phyloP scores from a whole-genome alignment of 2,797 vertebrate species.

The Bryconaethiops microstoma region DNA sequence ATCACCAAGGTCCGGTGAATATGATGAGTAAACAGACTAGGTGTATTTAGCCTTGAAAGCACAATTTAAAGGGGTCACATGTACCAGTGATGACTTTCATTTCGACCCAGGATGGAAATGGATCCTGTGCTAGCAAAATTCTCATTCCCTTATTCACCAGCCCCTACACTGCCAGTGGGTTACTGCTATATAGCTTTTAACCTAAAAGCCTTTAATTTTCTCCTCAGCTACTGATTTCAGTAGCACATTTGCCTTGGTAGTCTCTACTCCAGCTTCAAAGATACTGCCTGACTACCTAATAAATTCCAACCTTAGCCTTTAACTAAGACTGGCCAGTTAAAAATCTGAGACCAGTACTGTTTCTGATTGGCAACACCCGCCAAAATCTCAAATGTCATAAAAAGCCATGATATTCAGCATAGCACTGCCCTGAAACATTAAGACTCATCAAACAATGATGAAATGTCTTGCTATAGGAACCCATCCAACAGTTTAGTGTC shows the following conservation, averaged over 20 bases:
- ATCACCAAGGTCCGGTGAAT: background rate
- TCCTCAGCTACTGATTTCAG: background rate
- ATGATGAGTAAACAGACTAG: background rate
- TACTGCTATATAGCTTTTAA: conserved; percentile 22
- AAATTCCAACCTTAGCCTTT: background rate
- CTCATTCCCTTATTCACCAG: conserved; percentile 62
- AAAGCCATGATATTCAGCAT: conserved; percentile 60
- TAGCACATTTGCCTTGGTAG: background rate
- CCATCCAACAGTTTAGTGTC: conserved; percentile 15
- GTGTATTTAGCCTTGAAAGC: conserved; percentile 46
- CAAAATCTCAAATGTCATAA: background rate
- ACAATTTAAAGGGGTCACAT: conserved; percentile 47
- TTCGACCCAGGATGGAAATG: conserved; percentile 32
- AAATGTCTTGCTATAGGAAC: conserved; percentile 17
- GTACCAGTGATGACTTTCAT: conserved; percentile 1
- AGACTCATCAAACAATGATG: conserved; percentile 19
- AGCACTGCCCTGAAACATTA: conserved; percentile 69
- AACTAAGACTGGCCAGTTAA: conserved; percentile 11
- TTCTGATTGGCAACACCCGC: background rate
- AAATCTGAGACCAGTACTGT: conserved; percentile 12
- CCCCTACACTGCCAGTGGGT: conserved; percentile 70
- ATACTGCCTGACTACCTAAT: background rate
- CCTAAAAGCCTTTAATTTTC: conserved; percentile 3
- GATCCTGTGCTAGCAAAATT: conserved; percentile 38
- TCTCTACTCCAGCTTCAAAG: background rate